Conservation (phyloP, 2,113 vertebrate species). For the Trochalopteron elliotii region DNA sequence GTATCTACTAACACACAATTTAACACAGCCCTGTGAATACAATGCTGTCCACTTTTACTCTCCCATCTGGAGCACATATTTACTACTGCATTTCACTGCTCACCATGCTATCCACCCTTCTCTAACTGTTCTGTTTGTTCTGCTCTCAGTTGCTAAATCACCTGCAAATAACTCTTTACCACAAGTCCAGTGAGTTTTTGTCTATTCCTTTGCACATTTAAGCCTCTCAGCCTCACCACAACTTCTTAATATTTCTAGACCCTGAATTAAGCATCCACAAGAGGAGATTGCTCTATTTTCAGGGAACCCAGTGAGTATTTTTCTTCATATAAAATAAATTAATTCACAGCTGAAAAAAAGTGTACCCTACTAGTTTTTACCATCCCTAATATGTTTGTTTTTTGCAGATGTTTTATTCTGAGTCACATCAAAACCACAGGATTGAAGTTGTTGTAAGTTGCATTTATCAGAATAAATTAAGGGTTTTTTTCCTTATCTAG, state of each 20-base stretch:
- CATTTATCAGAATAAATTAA: conserved; percentile 50
- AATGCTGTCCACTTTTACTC: not conserved
- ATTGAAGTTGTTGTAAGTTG: not conserved
- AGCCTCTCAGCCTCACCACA: not conserved
- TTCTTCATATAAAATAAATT: not conserved
- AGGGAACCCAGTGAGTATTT: not conserved
- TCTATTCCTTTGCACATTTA: not conserved
- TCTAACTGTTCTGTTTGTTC: not conserved
- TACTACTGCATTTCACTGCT: not conserved
- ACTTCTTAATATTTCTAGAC: not conserved
- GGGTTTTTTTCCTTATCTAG: not conserved
- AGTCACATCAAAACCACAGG: conserved; percentile 23
- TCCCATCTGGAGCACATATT: not conserved
- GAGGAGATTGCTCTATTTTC: not conserved
- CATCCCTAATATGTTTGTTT: not conserved
- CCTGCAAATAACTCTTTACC: not conserved
- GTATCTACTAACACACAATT: not conserved
- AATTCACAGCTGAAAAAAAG: not conserved
- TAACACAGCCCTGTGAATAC: not conserved
- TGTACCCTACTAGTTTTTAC: not conserved
- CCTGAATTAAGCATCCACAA: not conserved
- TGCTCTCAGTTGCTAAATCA: not conserved
- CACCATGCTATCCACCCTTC: not conserved
- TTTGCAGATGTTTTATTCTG: conserved; percentile 20
- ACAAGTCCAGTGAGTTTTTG: not conserved